phyloP scores from a whole-genome alignment of 2,888 invertebrate species.

The Ligdia adustata region DNA sequence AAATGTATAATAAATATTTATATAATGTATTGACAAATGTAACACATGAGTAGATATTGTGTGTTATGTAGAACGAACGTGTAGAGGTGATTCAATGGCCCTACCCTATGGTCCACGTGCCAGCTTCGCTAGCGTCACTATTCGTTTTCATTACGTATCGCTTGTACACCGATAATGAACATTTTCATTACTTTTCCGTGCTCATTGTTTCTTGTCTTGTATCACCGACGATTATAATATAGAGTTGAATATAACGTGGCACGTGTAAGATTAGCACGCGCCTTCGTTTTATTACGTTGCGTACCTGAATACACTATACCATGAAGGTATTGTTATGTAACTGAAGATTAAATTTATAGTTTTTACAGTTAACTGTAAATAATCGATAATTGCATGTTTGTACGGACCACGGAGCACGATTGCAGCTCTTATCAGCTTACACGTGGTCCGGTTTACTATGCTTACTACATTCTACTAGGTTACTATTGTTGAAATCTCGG shows the following conservation, averaged over 20 bases:
- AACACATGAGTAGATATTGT: background rate
- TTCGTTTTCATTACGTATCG: constrained; percentile 58
- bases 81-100: constrained; percentile 43
- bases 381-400: constrained; percentile 56
- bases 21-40: background rate
- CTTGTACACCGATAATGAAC: constrained; percentile 61
- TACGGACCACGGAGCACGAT: constrained; percentile 48
- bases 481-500: constrained; percentile 38
- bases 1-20: background rate
- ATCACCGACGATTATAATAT: constrained; percentile 61
- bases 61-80: constrained; percentile 30
- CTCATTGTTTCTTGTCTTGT: constrained; percentile 60
- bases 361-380: constrained; percentile 54
- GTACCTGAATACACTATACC: constrained; percentile 23
- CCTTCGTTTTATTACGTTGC: constrained; percentile 41
- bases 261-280: constrained; percentile 59
- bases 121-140: constrained; percentile 41
- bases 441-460: constrained; percentile 65
- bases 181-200: constrained; percentile 70
- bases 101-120: constrained; percentile 56
- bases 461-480: constrained; percentile 38
- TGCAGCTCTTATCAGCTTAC: constrained; percentile 60
- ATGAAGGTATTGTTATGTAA: constrained; percentile 52
- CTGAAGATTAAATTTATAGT: constrained; percentile 55
- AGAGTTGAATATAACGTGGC: constrained; percentile 43